Percentiles rank a stretch among this genome's conserved stretches.
phyloP scores from a whole-genome alignment of 2,797 vertebrate genomes.

The Falco novaeseelandiae region DNA sequence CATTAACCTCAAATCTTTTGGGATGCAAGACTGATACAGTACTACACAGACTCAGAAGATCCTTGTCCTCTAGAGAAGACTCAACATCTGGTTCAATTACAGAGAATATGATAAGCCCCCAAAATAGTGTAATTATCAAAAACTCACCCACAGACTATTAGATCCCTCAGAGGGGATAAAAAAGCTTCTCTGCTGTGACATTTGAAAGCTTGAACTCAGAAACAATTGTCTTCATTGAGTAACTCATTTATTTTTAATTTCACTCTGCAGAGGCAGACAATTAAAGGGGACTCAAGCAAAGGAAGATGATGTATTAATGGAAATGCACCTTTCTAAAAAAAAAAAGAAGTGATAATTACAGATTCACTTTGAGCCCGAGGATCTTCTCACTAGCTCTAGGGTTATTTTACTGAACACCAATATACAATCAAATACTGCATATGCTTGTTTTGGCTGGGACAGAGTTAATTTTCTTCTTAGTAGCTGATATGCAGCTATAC shows the following conservation, averaged over 20 bases:
- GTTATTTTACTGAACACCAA: neutral
- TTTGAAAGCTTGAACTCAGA: conserved; percentile 41
- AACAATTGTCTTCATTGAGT: conserved; percentile 47
- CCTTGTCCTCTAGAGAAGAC: conserved; percentile 62
- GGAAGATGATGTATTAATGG: neutral
- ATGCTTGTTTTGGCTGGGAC: too few species aligned
- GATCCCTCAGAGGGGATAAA: neutral
- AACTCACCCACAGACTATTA: conserved; percentile 36
- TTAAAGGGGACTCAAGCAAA: conserved; percentile 14
- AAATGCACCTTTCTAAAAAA: neutral
- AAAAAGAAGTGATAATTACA: neutral
- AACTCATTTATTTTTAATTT: conserved; percentile 68
- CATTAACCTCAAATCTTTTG: conserved; percentile 67
- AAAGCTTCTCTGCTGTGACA: conserved; percentile 47
- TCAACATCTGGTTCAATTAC: conserved; percentile 75
- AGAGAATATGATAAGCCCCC: conserved; percentile 47
- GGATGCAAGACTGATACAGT: conserved; percentile 41
- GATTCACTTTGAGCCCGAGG: neutral
- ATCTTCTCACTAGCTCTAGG: neutral
- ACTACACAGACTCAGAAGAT: conserved; percentile 42
- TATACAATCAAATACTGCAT: neutral
- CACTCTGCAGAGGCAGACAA: conserved; percentile 22
- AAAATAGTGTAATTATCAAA: conserved; percentile 50
- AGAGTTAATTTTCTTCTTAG: too few species aligned
- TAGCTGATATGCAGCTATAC: too few species aligned